phyloP scores from a whole-genome alignment of 2,797 vertebrate genomes.

The Apodemus agrarius region DNA sequence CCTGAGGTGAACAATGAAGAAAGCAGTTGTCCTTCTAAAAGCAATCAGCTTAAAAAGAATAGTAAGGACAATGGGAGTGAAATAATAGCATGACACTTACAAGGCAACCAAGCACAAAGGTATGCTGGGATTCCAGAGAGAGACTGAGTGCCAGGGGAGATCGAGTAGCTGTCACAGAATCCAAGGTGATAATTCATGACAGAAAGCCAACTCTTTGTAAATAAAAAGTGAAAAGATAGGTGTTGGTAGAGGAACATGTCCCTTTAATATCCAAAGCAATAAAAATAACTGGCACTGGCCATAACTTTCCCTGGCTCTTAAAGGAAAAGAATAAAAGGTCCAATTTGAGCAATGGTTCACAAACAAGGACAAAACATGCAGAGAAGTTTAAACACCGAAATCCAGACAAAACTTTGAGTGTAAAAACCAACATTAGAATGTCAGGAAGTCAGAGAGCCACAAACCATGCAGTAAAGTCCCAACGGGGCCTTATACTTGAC shows the following conservation, averaged over 20 bases:
- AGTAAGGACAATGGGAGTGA: not conserved
- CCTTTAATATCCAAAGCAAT: not conserved
- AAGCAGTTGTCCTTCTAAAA: not conserved
- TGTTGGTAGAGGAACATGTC: not conserved
- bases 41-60: not conserved
- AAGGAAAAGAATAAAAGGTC: not conserved
- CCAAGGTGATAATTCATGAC: conserved; percentile 25
- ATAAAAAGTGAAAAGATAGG: not conserved
- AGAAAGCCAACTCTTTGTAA: not conserved
- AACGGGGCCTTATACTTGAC: not conserved
- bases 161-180: not conserved
- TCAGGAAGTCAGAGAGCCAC: not conserved
- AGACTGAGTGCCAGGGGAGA: not conserved
- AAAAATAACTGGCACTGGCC: not conserved
- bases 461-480: not conserved
- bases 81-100: not conserved
- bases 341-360: not conserved
- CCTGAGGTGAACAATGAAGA: not conserved
- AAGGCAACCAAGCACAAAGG: not conserved
- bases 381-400: not conserved
- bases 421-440: not conserved
- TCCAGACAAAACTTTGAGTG: not conserved
- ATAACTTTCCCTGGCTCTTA: not conserved
- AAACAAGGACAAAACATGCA: not conserved
- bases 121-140: not conserved